Conservation (phyloP, 2,797 vertebrate species). For the Rhinophrynus dorsalis region DNA sequence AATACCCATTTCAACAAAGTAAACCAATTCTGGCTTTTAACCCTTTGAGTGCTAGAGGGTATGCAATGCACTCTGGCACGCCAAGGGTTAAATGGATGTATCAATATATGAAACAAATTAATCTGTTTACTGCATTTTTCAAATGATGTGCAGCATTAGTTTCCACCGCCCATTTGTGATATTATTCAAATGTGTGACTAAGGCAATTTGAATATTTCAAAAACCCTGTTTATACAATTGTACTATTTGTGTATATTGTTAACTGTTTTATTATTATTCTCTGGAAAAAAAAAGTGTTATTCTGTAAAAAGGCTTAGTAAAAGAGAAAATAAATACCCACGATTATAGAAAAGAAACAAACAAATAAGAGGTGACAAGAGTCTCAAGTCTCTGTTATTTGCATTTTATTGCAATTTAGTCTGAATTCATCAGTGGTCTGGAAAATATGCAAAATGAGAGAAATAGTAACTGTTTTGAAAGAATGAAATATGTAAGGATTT, state of each 20-base stretch:
- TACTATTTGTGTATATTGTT: background rate
- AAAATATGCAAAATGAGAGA: slow-evolving; percentile 42
- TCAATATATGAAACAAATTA: slow-evolving; percentile 3
- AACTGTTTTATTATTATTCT: background rate
- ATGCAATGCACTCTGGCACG: too few relatives aligned
- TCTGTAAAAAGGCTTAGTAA: slow-evolving; percentile 9
- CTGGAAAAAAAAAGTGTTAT: background rate
- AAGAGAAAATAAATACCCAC: slow-evolving; percentile 15
- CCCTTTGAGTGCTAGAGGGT: too few relatives aligned
- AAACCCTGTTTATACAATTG: background rate
- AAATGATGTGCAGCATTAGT: background rate
- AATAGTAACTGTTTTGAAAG: slow-evolving; percentile 14
- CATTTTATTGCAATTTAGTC: slow-evolving; percentile 46
- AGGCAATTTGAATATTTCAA: slow-evolving; percentile 19
- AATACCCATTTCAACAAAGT: too few relatives aligned
- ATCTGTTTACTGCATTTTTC: background rate
- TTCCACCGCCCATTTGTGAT: background rate
- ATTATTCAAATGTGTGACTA: background rate
- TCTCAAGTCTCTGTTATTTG: slow-evolving; percentile 35
- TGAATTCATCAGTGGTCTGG: slow-evolving; percentile 45
- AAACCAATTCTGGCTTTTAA: too few relatives aligned
- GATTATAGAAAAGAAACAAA: slow-evolving; percentile 25
- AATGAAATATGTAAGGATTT: slow-evolving; percentile 23
- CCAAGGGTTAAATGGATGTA: background rate
- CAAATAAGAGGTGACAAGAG: slow-evolving; percentile 41